Conservation (phyloP, 2,113 vertebrate genomes). For the Mormyrus iriodes region DNA sequence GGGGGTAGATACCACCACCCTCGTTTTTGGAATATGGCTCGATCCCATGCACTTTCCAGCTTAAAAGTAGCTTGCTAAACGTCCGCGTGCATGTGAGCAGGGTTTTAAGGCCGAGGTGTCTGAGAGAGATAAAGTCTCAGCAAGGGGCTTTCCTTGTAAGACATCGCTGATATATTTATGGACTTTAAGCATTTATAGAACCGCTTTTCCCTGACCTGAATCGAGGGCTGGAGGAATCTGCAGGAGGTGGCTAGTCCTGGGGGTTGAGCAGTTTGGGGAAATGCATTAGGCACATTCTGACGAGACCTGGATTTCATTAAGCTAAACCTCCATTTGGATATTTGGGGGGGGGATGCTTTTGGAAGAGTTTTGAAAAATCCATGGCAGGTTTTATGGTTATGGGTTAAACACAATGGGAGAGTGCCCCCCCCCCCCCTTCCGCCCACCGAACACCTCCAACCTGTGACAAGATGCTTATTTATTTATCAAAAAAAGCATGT, state of each 20-base stretch:
- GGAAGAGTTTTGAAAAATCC: background rate
- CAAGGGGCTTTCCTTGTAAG: background rate
- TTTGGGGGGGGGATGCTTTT: background rate
- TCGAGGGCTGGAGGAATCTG: constrained; percentile 14
- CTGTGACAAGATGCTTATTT: background rate
- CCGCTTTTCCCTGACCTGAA: constrained; percentile 30
- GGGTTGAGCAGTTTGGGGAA: background rate
- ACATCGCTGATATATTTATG: constrained; percentile 39
- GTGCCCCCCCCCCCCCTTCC: background rate
- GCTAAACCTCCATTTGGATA: background rate
- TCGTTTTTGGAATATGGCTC: background rate
- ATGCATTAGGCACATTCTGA: background rate
- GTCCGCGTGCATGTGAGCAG: background rate
- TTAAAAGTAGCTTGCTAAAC: background rate
- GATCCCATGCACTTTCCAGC: background rate
- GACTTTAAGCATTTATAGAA: constrained; percentile 9
- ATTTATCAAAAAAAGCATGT: background rate
- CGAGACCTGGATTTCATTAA: background rate
- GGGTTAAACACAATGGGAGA: background rate
- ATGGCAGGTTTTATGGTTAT: background rate
- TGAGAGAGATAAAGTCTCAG: background rate
- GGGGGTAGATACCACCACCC: background rate
- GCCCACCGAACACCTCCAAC: background rate
- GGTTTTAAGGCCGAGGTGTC: constrained; percentile 7
- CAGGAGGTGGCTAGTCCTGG: background rate